Percentiles rank a stretch among this genome's conserved stretches.
phyloP scores from a whole-genome alignment of 2,797 vertebrate genomes.

The Eutrigla gurnardus region DNA sequence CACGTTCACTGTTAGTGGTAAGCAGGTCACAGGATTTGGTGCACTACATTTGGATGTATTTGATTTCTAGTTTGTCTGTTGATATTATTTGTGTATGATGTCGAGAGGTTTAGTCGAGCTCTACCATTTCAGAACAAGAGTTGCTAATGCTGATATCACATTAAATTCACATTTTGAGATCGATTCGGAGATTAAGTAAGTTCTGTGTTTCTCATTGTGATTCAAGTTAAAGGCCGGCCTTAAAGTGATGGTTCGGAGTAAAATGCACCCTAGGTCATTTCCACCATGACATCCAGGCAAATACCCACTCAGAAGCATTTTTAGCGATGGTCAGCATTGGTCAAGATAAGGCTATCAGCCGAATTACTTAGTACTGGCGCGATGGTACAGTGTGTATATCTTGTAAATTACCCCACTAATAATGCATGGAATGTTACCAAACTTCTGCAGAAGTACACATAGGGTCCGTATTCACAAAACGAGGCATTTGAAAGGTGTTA shows the following conservation, averaged over 20 bases:
- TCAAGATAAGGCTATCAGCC: too few relatives aligned
- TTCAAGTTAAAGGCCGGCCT: neutral
- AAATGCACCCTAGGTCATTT: too few relatives aligned
- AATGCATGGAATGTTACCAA: too few relatives aligned
- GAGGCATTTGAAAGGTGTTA: too few relatives aligned
- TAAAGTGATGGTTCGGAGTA: neutral
- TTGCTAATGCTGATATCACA: slow-evolving; percentile 11
- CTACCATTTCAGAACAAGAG: neutral
- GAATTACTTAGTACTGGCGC: too few relatives aligned
- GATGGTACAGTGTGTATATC: too few relatives aligned
- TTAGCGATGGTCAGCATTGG: too few relatives aligned
- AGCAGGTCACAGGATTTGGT: slow-evolving; percentile 26
- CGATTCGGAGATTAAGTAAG: neutral
- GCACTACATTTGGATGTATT: slow-evolving; percentile 19
- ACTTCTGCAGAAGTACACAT: too few relatives aligned
- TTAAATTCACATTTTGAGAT: neutral
- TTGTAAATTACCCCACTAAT: too few relatives aligned
- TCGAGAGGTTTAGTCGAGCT: neutral
- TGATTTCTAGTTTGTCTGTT: neutral
- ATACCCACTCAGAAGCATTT: too few relatives aligned
- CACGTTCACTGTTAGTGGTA: slow-evolving; percentile 31
- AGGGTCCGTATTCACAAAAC: too few relatives aligned
- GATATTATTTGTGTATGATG: neutral
- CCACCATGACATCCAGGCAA: too few relatives aligned
- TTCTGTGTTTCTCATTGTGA: slow-evolving; percentile 4